Conservation (phyloP, 2,888 invertebrate genomes). For the Elysia crispata region DNA sequence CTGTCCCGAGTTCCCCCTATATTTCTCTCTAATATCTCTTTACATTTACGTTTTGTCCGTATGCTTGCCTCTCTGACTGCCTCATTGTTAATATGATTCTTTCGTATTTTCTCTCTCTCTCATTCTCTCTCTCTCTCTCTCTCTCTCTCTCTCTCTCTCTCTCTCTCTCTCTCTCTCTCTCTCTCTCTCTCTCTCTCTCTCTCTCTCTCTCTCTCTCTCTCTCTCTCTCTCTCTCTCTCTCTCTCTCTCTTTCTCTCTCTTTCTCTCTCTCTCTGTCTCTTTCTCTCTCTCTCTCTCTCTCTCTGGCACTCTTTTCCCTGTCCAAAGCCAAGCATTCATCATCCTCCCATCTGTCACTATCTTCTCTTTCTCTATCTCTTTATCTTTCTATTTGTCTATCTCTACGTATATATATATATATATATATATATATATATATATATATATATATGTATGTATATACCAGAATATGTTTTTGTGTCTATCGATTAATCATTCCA, state of each 20-base stretch:
- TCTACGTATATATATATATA: background rate
- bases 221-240: conserved; percentile 20
- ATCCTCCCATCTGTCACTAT: background rate
- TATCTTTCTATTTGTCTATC: conserved; percentile 30
- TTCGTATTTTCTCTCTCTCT: background rate
- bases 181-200: conserved; percentile 30
- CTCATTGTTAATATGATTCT: background rate
- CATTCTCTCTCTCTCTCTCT: background rate
- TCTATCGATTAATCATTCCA: no score
- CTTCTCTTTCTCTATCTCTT: background rate
- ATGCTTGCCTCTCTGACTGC: background rate
- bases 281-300: conserved; percentile 5
- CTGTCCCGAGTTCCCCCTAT: no score
- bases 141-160: no score
- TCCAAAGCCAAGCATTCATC: no score
- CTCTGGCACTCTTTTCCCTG: no score
- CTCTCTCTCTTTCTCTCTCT: background rate
- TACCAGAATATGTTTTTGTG: no score
- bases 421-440: no score
- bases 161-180: conserved; percentile 18
- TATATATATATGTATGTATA: no score
- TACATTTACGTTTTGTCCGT: no score
- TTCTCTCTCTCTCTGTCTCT: conserved; percentile 22
- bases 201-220: conserved; percentile 36
- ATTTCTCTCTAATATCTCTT: no score